Percentiles rank a stretch among this genome's conserved stretches.
These are phyloP conservation scores for Chalcis sispes DNA, from an alignment of 2,888 invertebrate species.

Conservation along the genomic window DNA sequence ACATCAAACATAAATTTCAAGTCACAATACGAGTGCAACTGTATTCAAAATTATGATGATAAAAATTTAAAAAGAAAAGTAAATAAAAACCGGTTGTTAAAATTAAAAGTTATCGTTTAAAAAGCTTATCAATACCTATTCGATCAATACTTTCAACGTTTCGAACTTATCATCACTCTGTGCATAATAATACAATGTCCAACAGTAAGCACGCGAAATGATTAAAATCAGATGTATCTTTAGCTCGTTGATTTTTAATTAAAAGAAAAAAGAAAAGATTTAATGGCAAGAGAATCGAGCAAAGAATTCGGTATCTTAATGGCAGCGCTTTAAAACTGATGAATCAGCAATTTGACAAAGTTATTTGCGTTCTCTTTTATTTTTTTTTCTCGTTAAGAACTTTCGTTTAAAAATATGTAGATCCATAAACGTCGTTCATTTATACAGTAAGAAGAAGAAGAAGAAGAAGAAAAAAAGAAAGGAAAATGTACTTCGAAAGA, in stretches of 20 bases:
- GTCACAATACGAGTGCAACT: no score
- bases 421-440: slow-evolving; percentile 38
- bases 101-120: no score
- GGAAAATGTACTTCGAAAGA: slow-evolving; percentile 8
- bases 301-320: slow-evolving; percentile 31
- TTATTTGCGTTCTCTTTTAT: slow-evolving; percentile 14
- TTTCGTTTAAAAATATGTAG: slow-evolving; percentile 28
- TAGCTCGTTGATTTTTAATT: slow-evolving; percentile 37
- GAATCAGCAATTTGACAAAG: slow-evolving; percentile 53
- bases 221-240: slow-evolving; percentile 13
- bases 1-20: no score
- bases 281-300: slow-evolving; percentile 33
- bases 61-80: no score
- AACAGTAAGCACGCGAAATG: slow-evolving; percentile 9
- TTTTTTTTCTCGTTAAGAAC: slow-evolving; percentile 25
- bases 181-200: not conserved
- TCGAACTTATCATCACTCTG: no score
- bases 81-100: no score
- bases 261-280: no score
- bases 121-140: no score
- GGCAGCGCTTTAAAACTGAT: slow-evolving; percentile 50
- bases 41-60: no score
- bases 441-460: no score
- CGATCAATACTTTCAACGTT: no score
- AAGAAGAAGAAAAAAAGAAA: slow-evolving; percentile 29